phyloP scores from a whole-genome alignment of 30 jellyfish, hydroid and myxozoan species.

The Clytia hemisphaerica region DNA sequence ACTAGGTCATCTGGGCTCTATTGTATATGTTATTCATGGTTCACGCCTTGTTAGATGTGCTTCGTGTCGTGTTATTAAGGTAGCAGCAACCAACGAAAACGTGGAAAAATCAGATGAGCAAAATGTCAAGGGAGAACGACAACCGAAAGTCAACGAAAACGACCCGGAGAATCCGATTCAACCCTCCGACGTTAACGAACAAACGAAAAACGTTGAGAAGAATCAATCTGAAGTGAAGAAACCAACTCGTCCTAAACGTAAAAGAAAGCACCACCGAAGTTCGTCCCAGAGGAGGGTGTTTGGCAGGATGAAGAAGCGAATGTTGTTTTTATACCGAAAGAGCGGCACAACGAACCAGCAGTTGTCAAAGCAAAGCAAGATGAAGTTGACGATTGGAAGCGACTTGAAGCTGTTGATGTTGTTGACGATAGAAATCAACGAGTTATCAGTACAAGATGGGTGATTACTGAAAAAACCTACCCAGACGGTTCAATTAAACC shows the following conservation, averaged over 20 bases:
- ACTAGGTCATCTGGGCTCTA: neutral
- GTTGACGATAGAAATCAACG: too few species aligned
- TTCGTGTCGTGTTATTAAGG: too few species aligned
- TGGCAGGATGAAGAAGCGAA: neutral
- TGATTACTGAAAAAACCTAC: neutral
- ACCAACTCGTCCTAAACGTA: neutral
- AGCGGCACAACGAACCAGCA: neutral
- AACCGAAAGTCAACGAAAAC: neutral
- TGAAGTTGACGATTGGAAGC: neutral
- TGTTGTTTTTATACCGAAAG: neutral
- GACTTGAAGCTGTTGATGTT: neutral
- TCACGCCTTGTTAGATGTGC: neutral
- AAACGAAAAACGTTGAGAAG: neutral
- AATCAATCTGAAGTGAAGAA: neutral
- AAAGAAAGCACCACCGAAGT: neutral
- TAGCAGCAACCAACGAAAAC: neutral
- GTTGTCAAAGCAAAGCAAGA: neutral
- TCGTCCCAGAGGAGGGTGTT: neutral
- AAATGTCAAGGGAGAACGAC: neutral
- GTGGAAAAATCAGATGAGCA: neutral
- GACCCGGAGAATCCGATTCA: neutral
- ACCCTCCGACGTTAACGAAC: too few species aligned
- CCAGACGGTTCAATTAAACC: neutral
- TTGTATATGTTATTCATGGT: constrained; percentile 6
- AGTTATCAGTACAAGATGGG: too few species aligned